phyloP scores from a whole-genome alignment of 1,140 invertebrate genomes.

The Notospermus geniculatus region DNA sequence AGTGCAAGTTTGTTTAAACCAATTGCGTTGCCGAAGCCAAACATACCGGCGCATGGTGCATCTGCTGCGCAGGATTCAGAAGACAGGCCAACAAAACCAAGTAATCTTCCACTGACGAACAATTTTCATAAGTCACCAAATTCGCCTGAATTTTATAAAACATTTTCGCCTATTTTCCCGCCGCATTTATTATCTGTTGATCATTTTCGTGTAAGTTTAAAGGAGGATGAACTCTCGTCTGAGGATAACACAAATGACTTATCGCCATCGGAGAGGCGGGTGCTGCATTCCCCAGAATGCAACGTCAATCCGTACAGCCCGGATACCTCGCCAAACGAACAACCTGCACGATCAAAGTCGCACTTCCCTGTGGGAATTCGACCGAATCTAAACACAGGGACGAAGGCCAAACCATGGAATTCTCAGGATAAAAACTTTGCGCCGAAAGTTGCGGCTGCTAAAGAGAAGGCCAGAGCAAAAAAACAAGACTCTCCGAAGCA shows the following conservation, averaged over 20 bases:
- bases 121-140: neutral
- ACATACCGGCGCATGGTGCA: neutral
- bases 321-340: conserved; percentile 5
- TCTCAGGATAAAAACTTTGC: too few relatives aligned
- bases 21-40: neutral
- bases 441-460: too few relatives aligned
- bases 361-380: too few relatives aligned
- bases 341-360: too few relatives aligned
- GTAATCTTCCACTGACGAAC: conserved; percentile 4
- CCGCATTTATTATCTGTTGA: conserved; percentile 1
- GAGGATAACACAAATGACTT: neutral
- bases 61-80: neutral
- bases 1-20: neutral
- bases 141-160: conserved; percentile 7
- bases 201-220: neutral
- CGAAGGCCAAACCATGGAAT: too few relatives aligned
- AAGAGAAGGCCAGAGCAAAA: too few relatives aligned
- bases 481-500: too few relatives aligned
- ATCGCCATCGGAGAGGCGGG: neutral
- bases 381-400: too few relatives aligned
- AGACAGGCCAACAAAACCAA: neutral
- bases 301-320: conserved; percentile 8
- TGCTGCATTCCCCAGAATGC: neutral
- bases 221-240: neutral
- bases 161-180: conserved; percentile 1